phyloP scores from a whole-genome alignment of 2,888 invertebrate genomes.

The Aleiodes leptofemur region DNA sequence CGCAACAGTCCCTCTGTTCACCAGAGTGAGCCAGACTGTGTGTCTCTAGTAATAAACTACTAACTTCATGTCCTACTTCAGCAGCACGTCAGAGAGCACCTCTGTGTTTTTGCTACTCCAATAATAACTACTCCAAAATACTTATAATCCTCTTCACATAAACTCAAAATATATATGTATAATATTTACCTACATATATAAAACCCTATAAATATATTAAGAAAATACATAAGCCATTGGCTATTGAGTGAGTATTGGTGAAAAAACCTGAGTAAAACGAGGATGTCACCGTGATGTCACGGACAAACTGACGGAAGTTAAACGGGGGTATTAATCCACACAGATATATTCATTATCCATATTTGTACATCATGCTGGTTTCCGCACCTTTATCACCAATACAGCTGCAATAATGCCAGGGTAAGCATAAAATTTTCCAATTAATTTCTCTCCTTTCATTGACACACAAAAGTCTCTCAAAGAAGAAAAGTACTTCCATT shows the following conservation, averaged over 20 bases:
- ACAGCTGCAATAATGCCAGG: constrained; percentile 59
- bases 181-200: too few species aligned
- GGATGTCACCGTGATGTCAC: constrained; percentile 59
- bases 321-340: constrained; percentile 51
- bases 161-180: too few species aligned
- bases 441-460: neutral
- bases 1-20: too few species aligned
- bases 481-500: neutral
- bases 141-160: too few species aligned
- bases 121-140: too few species aligned
- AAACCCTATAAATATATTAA: too few species aligned
- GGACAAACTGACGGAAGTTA: constrained; percentile 52
- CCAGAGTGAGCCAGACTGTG: too few species aligned
- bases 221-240: too few species aligned
- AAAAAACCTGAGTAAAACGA: constrained; percentile 43
- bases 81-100: too few species aligned
- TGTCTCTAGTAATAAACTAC: too few species aligned
- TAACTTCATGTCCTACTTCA: too few species aligned
- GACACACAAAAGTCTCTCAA: neutral
- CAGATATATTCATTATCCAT: constrained; percentile 50
- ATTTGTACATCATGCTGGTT: constrained; percentile 54
- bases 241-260: neutral
- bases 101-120: too few species aligned
- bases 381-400: constrained; percentile 48
- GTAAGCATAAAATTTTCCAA: constrained; percentile 47